phyloP scores from a whole-genome alignment of 2,888 invertebrate species.

The Watsonalla cultraria region DNA sequence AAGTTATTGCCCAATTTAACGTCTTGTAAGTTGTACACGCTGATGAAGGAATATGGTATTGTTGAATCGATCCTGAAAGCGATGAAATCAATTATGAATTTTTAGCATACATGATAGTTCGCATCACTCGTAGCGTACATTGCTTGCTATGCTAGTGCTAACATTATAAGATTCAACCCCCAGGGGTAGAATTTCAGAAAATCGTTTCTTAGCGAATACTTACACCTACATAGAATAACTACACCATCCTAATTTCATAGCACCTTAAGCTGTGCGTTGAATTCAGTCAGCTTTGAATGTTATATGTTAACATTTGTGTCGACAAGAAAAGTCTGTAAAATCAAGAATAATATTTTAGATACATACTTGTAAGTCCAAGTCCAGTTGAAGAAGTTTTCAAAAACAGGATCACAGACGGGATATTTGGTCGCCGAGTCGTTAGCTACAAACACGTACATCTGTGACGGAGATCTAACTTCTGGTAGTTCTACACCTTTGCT shows the following conservation, averaged over 20 bases:
- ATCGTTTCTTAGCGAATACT: too few relatives aligned
- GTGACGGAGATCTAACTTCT: slow-evolving; percentile 32
- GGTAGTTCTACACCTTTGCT: slow-evolving; percentile 29
- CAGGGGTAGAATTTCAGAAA: too few relatives aligned
- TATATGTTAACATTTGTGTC: too few relatives aligned
- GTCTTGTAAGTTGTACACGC: slow-evolving; percentile 33
- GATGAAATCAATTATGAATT: too few relatives aligned
- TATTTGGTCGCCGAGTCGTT: slow-evolving; percentile 58
- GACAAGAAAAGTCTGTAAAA: not conserved
- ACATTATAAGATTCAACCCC: too few relatives aligned
- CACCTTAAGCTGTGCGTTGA: too few relatives aligned
- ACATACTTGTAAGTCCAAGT: slow-evolving; percentile 64
- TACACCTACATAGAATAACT: too few relatives aligned
- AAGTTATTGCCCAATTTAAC: slow-evolving; percentile 36
- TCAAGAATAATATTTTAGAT: not conserved
- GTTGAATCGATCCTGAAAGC: slow-evolving; percentile 41
- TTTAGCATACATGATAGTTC: too few relatives aligned
- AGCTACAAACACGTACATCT: slow-evolving; percentile 59
- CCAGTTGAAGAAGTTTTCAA: slow-evolving; percentile 64
- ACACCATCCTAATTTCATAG: too few relatives aligned
- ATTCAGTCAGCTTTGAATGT: too few relatives aligned
- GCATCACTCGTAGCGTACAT: too few relatives aligned
- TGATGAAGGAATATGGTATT: slow-evolving; percentile 43
- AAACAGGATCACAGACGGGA: slow-evolving; percentile 48
- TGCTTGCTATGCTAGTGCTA: too few relatives aligned